A percentile compares a stretch with the other conserved stretches of the same genome.
These are phyloP conservation scores for Lerema accius DNA, from an alignment of 1,140 invertebrate species.

Conservation along the genomic window DNA sequence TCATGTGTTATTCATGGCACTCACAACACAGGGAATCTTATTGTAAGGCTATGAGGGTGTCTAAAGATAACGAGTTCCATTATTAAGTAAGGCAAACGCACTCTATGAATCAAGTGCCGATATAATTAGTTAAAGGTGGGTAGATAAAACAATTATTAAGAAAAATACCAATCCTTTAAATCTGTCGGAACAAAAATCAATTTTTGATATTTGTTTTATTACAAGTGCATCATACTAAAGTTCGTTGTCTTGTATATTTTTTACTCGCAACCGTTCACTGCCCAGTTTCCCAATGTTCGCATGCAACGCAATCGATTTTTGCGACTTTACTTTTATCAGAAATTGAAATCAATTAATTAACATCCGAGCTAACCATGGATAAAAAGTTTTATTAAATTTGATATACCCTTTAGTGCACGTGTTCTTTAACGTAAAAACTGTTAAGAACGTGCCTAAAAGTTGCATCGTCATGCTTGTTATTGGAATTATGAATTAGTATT, in stretches of 20 bases:
- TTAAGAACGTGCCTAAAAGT: not conserved
- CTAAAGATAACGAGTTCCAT: no score
- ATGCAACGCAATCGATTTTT: slow-evolving; percentile 9
- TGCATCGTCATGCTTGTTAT: not conserved
- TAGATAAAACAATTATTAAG: no score
- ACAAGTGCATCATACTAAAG: slow-evolving; percentile 4
- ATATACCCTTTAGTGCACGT: not conserved
- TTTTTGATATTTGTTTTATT: not conserved
- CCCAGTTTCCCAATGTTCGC: not conserved
- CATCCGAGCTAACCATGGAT: not conserved
- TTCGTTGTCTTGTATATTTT: slow-evolving; percentile 7
- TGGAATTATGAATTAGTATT: not conserved
- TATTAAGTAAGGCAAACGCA: no score
- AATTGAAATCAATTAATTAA: slow-evolving; percentile 16
- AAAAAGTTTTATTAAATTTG: not conserved
- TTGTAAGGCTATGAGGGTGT: no score
- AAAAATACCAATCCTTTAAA: no score
- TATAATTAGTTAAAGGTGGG: no score
- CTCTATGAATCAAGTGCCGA: no score
- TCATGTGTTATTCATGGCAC: no score
- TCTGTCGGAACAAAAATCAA: no score
- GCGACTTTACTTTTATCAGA: slow-evolving; percentile 13
- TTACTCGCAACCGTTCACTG: not conserved
- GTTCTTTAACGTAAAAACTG: not conserved
- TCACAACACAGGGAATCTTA: no score